Evolutionary conservation across 2,888 invertebrate species (phyloP).

Genomic region (Cheilosia soror): DNA sequence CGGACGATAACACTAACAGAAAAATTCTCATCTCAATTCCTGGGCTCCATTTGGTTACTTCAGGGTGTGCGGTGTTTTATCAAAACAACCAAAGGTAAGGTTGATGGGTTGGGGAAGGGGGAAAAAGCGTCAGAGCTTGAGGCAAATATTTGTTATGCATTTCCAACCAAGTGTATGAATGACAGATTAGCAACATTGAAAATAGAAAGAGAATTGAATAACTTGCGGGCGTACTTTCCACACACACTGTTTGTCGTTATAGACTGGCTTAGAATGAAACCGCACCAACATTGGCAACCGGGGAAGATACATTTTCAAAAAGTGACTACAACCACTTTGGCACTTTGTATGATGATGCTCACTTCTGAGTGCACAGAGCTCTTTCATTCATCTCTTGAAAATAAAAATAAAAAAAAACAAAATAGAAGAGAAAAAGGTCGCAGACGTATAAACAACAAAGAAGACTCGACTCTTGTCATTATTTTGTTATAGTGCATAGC

Average conservation of each 20-base stretch:
- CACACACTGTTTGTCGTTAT: conserved; percentile 47
- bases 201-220: conserved; percentile 58
- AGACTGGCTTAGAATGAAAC: conserved; percentile 40
- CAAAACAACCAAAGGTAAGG: conserved; percentile 7
- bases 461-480: conserved; percentile 20
- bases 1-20: conserved; percentile 19
- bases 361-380: conserved; percentile 47
- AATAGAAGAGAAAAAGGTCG: conserved; percentile 8
- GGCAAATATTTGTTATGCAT: conserved; percentile 73
- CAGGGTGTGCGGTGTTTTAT: background rate
- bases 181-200: conserved; percentile 61
- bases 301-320: conserved; percentile 35
- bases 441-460: conserved; percentile 42
- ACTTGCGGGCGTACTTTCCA: conserved; percentile 58
- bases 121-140: conserved; percentile 15
- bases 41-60: conserved; percentile 16
- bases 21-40: conserved; percentile 31
- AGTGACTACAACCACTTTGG: conserved; percentile 45
- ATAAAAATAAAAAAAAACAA: background rate
- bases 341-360: conserved; percentile 68
- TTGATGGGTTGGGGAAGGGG: background rate
- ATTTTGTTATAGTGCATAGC: conserved; percentile 20
- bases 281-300: conserved; percentile 8
- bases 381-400: conserved; percentile 40
- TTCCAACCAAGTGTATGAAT: conserved; percentile 69